Conservation (phyloP, 1,140 invertebrate species). For the Chionoecetes opilio region DNA sequence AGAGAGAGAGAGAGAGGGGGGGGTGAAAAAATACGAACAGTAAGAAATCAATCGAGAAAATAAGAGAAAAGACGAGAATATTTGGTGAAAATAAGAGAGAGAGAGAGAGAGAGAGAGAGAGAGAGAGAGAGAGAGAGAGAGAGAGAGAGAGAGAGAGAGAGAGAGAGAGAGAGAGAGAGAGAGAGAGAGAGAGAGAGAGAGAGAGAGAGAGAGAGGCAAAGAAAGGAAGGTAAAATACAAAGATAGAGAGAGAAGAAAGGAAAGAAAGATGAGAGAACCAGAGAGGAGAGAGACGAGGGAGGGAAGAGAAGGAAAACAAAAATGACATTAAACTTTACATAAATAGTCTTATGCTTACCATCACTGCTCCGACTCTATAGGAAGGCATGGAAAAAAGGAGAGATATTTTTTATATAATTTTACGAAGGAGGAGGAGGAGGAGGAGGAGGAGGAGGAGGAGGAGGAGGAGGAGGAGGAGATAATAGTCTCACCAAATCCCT, state of each 20-base stretch:
- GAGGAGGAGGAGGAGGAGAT: neutral
- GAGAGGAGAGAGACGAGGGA: no score
- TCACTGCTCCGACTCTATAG: conserved; percentile 12
- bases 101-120: neutral
- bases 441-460: neutral
- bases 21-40: neutral
- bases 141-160: no score
- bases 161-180: no score
- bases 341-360: neutral
- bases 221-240: no score
- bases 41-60: neutral
- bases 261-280: neutral
- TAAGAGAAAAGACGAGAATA: neutral
- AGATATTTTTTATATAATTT: neutral
- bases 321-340: neutral
- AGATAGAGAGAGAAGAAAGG: neutral
- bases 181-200: no score
- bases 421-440: neutral
- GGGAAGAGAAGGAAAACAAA: neutral
- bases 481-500: neutral
- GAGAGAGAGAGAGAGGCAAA: neutral
- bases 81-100: neutral
- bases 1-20: neutral
- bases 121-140: neutral
- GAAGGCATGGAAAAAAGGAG: neutral